Percentiles rank a stretch among this genome's conserved stretches.
These are phyloP conservation scores for Ganaspis sp. DNA, from an alignment of 1,140 invertebrate genomes.

Conservation along the genomic window DNA sequence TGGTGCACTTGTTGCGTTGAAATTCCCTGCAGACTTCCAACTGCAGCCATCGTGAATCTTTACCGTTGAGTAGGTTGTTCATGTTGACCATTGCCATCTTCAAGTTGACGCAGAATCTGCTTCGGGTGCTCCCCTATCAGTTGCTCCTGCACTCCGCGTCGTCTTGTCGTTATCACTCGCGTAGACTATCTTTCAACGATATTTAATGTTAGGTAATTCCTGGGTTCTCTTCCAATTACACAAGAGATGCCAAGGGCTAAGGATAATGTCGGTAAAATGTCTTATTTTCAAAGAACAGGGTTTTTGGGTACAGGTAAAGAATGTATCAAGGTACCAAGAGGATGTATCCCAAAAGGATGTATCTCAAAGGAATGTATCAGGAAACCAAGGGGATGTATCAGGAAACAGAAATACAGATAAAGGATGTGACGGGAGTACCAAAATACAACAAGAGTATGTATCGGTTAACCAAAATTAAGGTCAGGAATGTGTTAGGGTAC, in stretches of 20 bases:
- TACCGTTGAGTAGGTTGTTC: constrained; percentile 97
- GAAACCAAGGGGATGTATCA: too few species aligned
- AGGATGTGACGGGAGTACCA: too few species aligned
- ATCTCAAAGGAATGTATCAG: too few species aligned
- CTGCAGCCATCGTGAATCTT: constrained; percentile 99
- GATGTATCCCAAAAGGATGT: too few species aligned
- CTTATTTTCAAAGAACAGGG: neutral
- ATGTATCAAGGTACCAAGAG: too few species aligned
- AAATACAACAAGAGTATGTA: too few species aligned
- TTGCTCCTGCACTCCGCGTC: neutral
- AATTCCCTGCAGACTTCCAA: constrained; percentile 99
- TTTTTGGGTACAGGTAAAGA: too few species aligned
- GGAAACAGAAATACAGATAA: too few species aligned
- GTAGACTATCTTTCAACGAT: constrained; percentile 3
- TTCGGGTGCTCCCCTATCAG: constrained; percentile 45
- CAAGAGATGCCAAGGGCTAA: neutral
- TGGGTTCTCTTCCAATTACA: neutral
- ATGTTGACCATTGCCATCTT: constrained; percentile 96
- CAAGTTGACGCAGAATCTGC: constrained; percentile 29
- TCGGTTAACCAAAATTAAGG: too few species aligned
- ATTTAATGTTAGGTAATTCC: neutral
- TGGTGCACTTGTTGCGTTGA: constrained; percentile 99
- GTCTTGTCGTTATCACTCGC: constrained; percentile 11
- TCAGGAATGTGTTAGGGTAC: too few species aligned
- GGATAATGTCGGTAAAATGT: neutral